Conservation (phyloP, 2,113 vertebrate genomes). For the Bungarus multicinctus region DNA sequence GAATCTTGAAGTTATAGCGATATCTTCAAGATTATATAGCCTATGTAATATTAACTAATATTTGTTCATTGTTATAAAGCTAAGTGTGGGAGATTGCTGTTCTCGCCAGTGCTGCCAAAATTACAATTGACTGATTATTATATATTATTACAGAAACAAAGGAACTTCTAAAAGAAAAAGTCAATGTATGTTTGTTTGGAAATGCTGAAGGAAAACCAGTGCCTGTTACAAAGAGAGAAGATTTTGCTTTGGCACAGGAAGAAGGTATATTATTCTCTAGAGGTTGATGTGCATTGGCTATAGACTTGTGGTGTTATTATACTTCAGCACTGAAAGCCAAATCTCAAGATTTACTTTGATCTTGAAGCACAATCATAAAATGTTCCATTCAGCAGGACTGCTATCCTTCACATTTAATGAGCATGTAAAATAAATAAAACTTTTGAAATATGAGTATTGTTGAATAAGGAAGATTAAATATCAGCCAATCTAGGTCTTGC, state of each 20-base stretch:
- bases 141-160: constrained; percentile 20
- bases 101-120: not conserved
- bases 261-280: not conserved
- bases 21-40: not conserved
- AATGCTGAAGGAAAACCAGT: constrained; percentile 4
- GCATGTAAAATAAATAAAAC: constrained; percentile 38
- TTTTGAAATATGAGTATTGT: constrained; percentile 42
- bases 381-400: not conserved
- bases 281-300: not conserved
- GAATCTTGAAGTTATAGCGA: not conserved
- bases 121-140: constrained; percentile 28
- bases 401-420: constrained; percentile 38
- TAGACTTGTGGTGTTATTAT: not conserved
- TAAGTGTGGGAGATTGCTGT: not conserved
- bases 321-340: not conserved
- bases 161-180: constrained; percentile 4
- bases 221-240: not conserved
- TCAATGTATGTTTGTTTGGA: not conserved
- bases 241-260: constrained; percentile 34
- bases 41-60: not conserved
- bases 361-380: constrained; percentile 31
- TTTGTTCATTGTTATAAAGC: not conserved
- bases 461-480: constrained; percentile 37
- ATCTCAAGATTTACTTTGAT: constrained; percentile 34
- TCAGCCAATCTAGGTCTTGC: constrained; percentile 27